phyloP scores from a whole-genome alignment of 2,113 vertebrate genomes.

The Etheostoma spectabile region DNA sequence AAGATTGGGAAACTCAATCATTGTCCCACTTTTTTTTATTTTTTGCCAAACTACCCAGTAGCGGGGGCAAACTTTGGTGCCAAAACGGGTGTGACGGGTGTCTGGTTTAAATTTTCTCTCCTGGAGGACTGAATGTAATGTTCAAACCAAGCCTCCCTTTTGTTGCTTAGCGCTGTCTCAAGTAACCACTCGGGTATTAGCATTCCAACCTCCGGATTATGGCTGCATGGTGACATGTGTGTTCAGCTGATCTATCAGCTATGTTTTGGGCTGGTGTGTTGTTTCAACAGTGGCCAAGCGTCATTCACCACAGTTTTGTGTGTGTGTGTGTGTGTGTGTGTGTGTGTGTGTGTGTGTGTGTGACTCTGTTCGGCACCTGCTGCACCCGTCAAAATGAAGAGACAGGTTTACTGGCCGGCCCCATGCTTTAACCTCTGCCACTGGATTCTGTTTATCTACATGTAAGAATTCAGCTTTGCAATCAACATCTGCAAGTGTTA shows the following conservation, averaged over 20 bases:
- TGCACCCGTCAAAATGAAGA: slow-evolving; percentile 60
- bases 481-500: background rate
- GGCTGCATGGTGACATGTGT: slow-evolving; percentile 50
- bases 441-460: slow-evolving; percentile 19
- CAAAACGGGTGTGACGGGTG: background rate
- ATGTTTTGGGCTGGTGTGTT: slow-evolving; percentile 28
- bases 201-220: slow-evolving; percentile 67
- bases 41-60: background rate
- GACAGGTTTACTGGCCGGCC: slow-evolving; percentile 65
- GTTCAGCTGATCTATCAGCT: slow-evolving; percentile 56
- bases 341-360: slow-evolving; percentile 27
- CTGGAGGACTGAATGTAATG: slow-evolving; percentile 4
- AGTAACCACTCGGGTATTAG: slow-evolving; percentile 63
- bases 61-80: background rate
- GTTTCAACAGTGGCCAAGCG: slow-evolving; percentile 33
- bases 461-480: slow-evolving; percentile 13
- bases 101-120: slow-evolving; percentile 12
- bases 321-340: slow-evolving; percentile 21
- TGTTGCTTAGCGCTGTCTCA: slow-evolving; percentile 49
- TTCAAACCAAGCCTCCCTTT: slow-evolving; percentile 8
- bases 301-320: slow-evolving; percentile 52
- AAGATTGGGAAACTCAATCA: background rate
- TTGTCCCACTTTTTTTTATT: background rate
- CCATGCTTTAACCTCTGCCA: slow-evolving; percentile 37
- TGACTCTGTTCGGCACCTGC: slow-evolving; percentile 68